These are phyloP conservation scores for Sceloporus undulatus DNA, from an alignment of 2,113 vertebrate genomes.

Conservation along the genomic window DNA sequence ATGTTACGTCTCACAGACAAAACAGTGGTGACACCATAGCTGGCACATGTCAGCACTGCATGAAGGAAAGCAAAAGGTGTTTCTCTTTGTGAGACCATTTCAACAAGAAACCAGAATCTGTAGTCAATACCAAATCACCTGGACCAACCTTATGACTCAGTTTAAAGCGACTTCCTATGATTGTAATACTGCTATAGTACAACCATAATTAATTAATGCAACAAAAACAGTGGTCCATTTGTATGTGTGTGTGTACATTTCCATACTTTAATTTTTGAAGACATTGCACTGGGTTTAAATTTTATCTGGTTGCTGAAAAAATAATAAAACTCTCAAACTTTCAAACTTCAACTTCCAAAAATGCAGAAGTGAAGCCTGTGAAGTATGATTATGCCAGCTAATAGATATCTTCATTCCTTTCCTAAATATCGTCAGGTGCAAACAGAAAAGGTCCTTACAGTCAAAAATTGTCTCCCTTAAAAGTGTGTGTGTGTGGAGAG, in stretches of 20 bases:
- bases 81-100: too few relatives aligned
- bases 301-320: neutral
- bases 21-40: too few relatives aligned
- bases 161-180: neutral
- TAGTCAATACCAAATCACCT: too few relatives aligned
- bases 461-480: conserved; percentile 14
- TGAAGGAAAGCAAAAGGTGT: too few relatives aligned
- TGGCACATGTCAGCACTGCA: too few relatives aligned
- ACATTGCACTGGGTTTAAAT: neutral
- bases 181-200: neutral
- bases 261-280: neutral
- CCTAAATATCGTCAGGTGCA: conserved; percentile 30
- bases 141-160: too few relatives aligned
- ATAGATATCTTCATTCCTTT: conserved; percentile 20
- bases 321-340: neutral
- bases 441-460: conserved; percentile 24
- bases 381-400: conserved; percentile 1
- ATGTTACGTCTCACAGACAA: too few relatives aligned
- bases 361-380: neutral
- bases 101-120: too few relatives aligned
- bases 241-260: neutral
- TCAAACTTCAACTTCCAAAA: neutral
- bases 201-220: neutral
- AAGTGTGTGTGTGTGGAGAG: neutral
- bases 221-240: neutral